Evolutionary conservation across 2,888 invertebrate species (phyloP).

Genomic region (Nomada goodeniana): DNA sequence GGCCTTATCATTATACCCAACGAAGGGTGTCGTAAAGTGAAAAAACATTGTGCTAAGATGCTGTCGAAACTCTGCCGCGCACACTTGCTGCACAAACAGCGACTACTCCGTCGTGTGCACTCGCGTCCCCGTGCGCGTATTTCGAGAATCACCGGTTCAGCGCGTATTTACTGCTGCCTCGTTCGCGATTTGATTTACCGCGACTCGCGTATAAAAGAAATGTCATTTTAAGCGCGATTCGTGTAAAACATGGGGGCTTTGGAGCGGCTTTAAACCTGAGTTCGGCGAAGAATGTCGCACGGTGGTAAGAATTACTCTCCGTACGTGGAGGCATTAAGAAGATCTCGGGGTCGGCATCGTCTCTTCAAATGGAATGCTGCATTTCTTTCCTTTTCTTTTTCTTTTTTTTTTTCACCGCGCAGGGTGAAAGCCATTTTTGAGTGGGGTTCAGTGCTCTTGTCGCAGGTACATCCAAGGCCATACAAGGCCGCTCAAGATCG

Average conservation of each 20-base stretch:
- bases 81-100: not conserved
- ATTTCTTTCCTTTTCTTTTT: not conserved
- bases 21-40: slow-evolving; percentile 42
- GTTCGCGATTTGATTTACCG: no score
- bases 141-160: no score
- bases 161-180: no score
- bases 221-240: not conserved
- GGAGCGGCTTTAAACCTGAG: not conserved
- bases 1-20: slow-evolving; percentile 59
- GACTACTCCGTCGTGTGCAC: no score
- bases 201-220: no score
- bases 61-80: slow-evolving; percentile 47
- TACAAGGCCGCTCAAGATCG: not conserved
- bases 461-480: slow-evolving; percentile 24
- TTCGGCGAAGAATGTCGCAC: slow-evolving; percentile 29
- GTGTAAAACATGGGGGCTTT: no score
- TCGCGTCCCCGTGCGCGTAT: no score
- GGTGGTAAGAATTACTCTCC: not conserved
- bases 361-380: slow-evolving; percentile 23
- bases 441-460: not conserved
- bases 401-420: not conserved
- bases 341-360: slow-evolving; percentile 21
- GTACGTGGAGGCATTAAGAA: slow-evolving; percentile 8
- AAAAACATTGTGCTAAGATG: slow-evolving; percentile 45
- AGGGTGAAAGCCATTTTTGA: slow-evolving; percentile 13